These are phyloP conservation scores for Oryctes rhinoceros DNA, from an alignment of 1,140 invertebrate species.

Conservation along the genomic window DNA sequence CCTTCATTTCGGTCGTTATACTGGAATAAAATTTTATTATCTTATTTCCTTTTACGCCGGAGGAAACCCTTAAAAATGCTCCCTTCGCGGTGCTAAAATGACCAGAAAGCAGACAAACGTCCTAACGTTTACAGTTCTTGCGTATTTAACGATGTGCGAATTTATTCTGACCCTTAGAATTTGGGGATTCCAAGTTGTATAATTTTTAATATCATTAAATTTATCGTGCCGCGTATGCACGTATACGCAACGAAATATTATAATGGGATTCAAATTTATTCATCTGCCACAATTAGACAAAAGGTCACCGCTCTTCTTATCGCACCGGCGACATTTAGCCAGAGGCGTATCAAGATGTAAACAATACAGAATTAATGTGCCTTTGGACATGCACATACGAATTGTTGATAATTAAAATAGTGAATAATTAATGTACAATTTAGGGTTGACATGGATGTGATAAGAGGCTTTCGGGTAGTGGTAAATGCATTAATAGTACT, in stretches of 20 bases:
- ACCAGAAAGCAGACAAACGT: too few relatives aligned
- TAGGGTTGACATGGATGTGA: background rate
- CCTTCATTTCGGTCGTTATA: background rate
- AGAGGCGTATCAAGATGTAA: background rate
- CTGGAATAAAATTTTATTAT: slow-evolving; percentile 30
- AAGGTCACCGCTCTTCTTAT: background rate
- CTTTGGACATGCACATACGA: background rate
- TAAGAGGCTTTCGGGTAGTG: too few relatives aligned
- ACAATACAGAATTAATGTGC: background rate
- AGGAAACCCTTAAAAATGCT: background rate
- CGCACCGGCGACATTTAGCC: background rate
- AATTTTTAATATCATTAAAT: too few relatives aligned
- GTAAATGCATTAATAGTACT: too few relatives aligned
- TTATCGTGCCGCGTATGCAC: too few relatives aligned
- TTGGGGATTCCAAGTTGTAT: too few relatives aligned
- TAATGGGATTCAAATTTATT: too few relatives aligned
- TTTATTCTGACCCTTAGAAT: too few relatives aligned
- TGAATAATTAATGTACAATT: slow-evolving; percentile 7
- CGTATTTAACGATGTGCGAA: background rate
- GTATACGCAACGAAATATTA: too few relatives aligned
- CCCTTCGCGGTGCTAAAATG: background rate
- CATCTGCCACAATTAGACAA: background rate
- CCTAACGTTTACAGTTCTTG: too few relatives aligned
- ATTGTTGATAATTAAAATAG: slow-evolving; percentile 6
- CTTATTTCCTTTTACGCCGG: slow-evolving; percentile 27